phyloP scores from a whole-genome alignment of 2,888 invertebrate genomes.

The Vanessa cardui region DNA sequence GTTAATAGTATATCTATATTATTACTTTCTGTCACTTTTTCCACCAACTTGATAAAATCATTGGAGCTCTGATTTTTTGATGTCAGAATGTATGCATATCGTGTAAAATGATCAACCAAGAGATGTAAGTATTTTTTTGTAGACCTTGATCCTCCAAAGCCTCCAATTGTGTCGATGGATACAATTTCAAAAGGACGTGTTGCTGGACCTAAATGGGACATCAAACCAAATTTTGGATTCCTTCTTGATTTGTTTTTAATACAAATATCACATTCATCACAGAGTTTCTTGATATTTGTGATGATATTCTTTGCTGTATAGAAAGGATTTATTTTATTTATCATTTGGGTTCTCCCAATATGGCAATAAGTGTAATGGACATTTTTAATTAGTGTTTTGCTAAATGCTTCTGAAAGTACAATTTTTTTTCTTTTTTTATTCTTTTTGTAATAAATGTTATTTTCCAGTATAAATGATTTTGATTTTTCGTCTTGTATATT shows the following conservation, averaged over 20 bases:
- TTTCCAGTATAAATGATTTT: too few relatives aligned
- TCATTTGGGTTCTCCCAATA: constrained; percentile 36
- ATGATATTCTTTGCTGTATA: constrained; percentile 30
- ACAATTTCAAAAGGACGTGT: constrained; percentile 39
- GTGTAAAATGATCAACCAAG: constrained; percentile 20
- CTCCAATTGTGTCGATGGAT: constrained; percentile 42
- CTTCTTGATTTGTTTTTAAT: constrained; percentile 22
- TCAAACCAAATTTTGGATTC: constrained; percentile 32
- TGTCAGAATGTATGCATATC: constrained; percentile 37
- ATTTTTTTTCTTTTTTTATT: constrained; percentile 38
- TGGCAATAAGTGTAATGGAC: constrained; percentile 42
- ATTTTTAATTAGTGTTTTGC: constrained; percentile 39
- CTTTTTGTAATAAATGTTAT: constrained; percentile 25
- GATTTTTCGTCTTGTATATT: constrained; percentile 27
- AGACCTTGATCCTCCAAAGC: constrained; percentile 25
- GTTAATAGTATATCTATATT: background rate
- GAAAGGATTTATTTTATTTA: constrained; percentile 31
- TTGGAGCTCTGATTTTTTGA: constrained; percentile 37
- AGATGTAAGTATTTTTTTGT: constrained; percentile 12
- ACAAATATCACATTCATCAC: constrained; percentile 7
- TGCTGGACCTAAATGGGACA: constrained; percentile 40
- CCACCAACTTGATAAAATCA: background rate
- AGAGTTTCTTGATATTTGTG: constrained; percentile 11
- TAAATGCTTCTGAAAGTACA: constrained; percentile 42
- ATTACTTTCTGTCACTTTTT: background rate